Base-by-base conservation (phyloP, 2,113 vertebrate species). In the Narcine bancroftii region DNA sequence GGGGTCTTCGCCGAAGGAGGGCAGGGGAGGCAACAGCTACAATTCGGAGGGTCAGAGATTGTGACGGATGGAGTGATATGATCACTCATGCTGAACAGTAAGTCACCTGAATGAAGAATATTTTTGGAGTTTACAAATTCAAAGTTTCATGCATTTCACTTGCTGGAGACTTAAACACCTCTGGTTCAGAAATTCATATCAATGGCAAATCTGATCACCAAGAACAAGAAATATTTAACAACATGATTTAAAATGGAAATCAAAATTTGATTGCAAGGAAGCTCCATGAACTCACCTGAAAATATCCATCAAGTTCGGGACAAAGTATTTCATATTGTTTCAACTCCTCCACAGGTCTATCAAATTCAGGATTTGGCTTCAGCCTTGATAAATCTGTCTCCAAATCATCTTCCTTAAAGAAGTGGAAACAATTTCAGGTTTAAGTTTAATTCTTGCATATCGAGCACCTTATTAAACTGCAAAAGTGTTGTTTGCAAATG, bases 361-460 rank as follows among this genome's bases (percentile, higher is more conserved):
- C 97, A 24, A 95, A 96, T 0, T 93, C 94, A 10, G 97, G 96
- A 9, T 93, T 95, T 65, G 94, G 93, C 39, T 81, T 95, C 93
- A 98, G 93, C 92, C 96, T 97, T 93, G 94, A 95, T 92, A 97
- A 71, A 60, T 99, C 98, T 6, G 96, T 98, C 95, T 99, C 98
- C 94, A 99, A 95, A 93, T 99, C 98, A 39, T 98, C 97, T 89
- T 98, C 97, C 98, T 99, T 92, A n/a, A 93, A 94, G 53, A 93
- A 71, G 73, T 63, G 89, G 26, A 89, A 92, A 89, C 92, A 7
- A 29, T 47, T 63, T 87, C 53, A 87, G 17, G 53, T 36, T 87
- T 36, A 60, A 36, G 5, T 17, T 17, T 19, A 56, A 85, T 60
- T n/a, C 17, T 60, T 85, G 53, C 53, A 56, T 60, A 36, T 60